These are phyloP conservation scores for Procambarus virginalis DNA, from an alignment of 1,140 invertebrate genomes.

Conservation along the genomic window DNA sequence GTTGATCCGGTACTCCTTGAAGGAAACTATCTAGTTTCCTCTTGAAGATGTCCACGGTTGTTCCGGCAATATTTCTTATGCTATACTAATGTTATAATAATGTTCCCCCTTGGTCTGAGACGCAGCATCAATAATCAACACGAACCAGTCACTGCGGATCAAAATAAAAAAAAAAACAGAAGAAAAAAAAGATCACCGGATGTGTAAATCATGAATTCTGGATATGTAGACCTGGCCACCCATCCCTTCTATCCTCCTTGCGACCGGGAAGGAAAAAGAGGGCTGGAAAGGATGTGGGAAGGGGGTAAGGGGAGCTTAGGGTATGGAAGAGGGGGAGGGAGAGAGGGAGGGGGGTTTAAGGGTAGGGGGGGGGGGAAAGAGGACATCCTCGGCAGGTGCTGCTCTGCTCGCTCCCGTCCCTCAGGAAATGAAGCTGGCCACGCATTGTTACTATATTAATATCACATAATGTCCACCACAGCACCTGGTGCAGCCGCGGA, in stretches of 20 bases:
- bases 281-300: not conserved
- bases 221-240: constrained; percentile 12
- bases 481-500: not conserved
- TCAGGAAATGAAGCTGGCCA: constrained; percentile 40
- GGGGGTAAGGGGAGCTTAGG: not conserved
- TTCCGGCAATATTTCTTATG: too few species aligned
- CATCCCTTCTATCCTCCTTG: not conserved
- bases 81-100: too few species aligned
- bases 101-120: too few species aligned
- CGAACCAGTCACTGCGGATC: too few species aligned
- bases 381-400: constrained; percentile 39
- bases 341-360: not conserved
- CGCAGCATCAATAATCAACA: too few species aligned
- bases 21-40: too few species aligned
- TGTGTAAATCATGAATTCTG: constrained; percentile 29
- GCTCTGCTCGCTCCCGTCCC: constrained; percentile 19
- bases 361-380: not conserved
- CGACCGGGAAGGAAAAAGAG: not conserved
- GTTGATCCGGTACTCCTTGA: too few species aligned
- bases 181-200: constrained; percentile 27
- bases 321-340: not conserved
- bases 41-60: too few species aligned
- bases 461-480: constrained; percentile 2
- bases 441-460: constrained; percentile 50
- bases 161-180: not conserved